Percentiles rank a stretch among this genome's conserved stretches.
These are phyloP conservation scores for Monodelphis domestica DNA, from an alignment of 2,797 vertebrate species.

Conservation along the genomic window DNA sequence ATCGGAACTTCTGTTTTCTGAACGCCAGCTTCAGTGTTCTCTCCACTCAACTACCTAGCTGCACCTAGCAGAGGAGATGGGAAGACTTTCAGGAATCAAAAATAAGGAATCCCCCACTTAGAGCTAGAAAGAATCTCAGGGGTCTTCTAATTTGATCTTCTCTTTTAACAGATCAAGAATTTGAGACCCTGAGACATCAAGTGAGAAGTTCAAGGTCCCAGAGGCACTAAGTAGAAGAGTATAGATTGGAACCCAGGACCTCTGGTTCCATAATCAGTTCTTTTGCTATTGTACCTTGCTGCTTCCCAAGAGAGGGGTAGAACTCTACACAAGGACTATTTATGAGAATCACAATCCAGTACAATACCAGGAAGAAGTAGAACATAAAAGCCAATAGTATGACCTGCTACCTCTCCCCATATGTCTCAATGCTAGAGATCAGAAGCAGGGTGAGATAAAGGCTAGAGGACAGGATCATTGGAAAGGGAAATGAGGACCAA, in stretches of 20 bases:
- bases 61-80: not conserved
- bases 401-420: not conserved
- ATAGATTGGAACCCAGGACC: not conserved
- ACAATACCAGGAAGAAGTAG: not conserved
- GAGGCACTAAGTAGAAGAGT: not conserved
- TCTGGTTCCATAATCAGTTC: not conserved
- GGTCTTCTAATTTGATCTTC: not conserved
- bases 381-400: not conserved
- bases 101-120: not conserved
- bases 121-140: not conserved
- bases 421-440: slow-evolving; percentile 1
- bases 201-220: not conserved
- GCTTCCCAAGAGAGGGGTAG: not conserved
- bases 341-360: not conserved
- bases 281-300: not conserved
- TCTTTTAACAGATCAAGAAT: not conserved
- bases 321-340: not conserved
- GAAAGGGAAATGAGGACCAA: not conserved
- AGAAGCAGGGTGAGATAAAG: slow-evolving; percentile 19
- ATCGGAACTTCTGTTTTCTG: too few relatives aligned
- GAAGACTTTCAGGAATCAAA: not conserved
- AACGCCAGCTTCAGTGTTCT: not conserved
- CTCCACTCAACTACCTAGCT: not conserved
- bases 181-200: not conserved
- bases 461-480: slow-evolving; percentile 21